Evolutionary conservation across 2,888 invertebrate species (phyloP), one percentile per base, ranked within the genome.

Genomic region (Anaspis maculata): DNA sequence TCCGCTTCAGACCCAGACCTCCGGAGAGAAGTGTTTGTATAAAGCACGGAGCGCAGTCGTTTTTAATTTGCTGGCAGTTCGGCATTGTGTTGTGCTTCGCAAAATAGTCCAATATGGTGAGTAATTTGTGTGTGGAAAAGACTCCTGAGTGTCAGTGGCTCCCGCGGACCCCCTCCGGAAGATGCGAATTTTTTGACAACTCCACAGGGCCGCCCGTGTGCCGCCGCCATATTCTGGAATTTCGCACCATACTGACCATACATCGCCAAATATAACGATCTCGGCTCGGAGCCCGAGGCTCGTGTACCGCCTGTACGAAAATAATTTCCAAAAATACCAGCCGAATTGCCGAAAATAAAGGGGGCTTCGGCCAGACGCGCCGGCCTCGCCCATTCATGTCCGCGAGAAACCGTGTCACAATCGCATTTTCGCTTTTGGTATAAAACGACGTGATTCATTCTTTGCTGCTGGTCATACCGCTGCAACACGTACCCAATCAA

Each of bases 81-180:
- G 47, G 47, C 52, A 42, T 55, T 56, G 49, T 52, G 49, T 50
- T 49, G 37, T 44, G 32, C 43, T 41, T 44, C 50, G n/a, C n/a
- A 50, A 53, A 55, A 54, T 59, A 55, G 52, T 53, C 54, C 51
- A 61, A 53, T 42, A 65, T 65, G 64, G 64, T 65, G 48, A 62
- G 64, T 57, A 26, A 19, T 37, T 39, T 39, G 7, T 12, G 6
- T 15, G 24, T 26, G 19, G 10, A 10, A 36, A 29, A 15, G 29
- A 37, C 21, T 34, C 36, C 31, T 13, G 23, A 22, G 2, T n/a
- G 16, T 10, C 24, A 28, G 9, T 12, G 24, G 13, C 10, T 12
- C 11, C 10, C 25, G 15, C 12, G 13, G 27, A 16, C 11, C n/a
- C n/a, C n/a, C 25, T 7, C 24, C n/a, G 12, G 14, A 16, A 24